Evolutionary conservation across 1,140 invertebrate genomes (phyloP).

Genomic region (Bombus waltoni): DNA sequence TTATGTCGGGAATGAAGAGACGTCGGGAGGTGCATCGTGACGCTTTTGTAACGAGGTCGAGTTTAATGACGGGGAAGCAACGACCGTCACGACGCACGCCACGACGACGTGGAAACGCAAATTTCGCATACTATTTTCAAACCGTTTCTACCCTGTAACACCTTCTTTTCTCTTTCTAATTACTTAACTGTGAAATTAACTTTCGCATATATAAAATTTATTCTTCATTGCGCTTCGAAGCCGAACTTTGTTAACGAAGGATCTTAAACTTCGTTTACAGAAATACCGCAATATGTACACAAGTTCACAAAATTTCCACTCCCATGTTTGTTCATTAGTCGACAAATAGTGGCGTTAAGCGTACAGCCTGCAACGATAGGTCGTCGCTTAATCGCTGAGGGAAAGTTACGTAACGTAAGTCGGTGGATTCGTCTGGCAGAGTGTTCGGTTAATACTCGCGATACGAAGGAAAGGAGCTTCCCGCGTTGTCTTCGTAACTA

Average conservation of each 20-base stretch:
- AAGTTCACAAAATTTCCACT: not conserved
- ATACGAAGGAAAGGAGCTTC: constrained; percentile 39
- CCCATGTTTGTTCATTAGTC: not conserved
- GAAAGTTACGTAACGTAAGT: constrained; percentile 37
- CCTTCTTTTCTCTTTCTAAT: too few species aligned
- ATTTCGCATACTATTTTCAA: constrained; percentile 22
- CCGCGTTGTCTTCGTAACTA: constrained; percentile 14
- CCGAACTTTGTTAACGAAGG: too few species aligned
- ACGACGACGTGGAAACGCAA: constrained; percentile 2
- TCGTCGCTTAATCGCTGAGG: constrained; percentile 12
- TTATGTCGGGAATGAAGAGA: constrained; percentile 22
- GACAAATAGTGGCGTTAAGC: not conserved
- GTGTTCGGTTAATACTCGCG: constrained; percentile 30
- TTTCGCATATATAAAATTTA: not conserved
- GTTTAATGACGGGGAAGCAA: constrained; percentile 27
- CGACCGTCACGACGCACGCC: not conserved
- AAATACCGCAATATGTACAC: not conserved
- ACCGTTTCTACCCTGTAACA: not conserved
- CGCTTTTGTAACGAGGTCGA: constrained; percentile 28
- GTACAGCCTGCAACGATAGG: not conserved
- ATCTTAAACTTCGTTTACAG: too few species aligned
- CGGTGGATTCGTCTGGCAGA: not conserved
- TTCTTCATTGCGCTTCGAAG: not conserved
- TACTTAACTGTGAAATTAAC: not conserved
- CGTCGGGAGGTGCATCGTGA: constrained; percentile 1